Evolutionary conservation across 2,113 vertebrate species (phyloP).

Genomic region (Gorsachius goisagi): DNA sequence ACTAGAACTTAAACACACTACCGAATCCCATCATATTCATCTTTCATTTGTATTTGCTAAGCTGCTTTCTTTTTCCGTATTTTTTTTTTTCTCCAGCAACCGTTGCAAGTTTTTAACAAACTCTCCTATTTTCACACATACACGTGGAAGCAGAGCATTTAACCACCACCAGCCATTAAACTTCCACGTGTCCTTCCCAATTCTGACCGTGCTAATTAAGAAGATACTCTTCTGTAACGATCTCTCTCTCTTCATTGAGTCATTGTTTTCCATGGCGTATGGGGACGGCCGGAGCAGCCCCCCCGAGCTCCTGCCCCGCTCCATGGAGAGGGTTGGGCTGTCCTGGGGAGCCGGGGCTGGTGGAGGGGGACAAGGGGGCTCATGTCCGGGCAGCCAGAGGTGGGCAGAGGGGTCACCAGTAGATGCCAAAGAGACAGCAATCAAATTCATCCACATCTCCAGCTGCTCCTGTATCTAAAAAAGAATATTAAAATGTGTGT

Average conservation of each 20-base stretch:
- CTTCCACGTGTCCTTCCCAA: neutral
- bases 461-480: neutral
- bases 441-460: neutral
- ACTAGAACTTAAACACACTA: fast-evolving
- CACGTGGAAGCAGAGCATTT: neutral
- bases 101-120: neutral
- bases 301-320: neutral
- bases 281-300: neutral
- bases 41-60: neutral
- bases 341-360: neutral
- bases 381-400: neutral
- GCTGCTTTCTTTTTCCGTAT: neutral
- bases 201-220: neutral
- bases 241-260: neutral
- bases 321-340: neutral
- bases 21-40: fast-evolving
- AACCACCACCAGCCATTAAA: neutral
- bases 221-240: neutral
- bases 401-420: neutral
- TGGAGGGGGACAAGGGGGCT: neutral
- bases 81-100: neutral
- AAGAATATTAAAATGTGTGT: neutral
- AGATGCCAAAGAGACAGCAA: neutral
- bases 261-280: neutral
- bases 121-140: neutral